These are phyloP conservation scores for Cranoglanis bouderius DNA, from an alignment of 2,113 vertebrate genomes.

Conservation along the genomic window DNA sequence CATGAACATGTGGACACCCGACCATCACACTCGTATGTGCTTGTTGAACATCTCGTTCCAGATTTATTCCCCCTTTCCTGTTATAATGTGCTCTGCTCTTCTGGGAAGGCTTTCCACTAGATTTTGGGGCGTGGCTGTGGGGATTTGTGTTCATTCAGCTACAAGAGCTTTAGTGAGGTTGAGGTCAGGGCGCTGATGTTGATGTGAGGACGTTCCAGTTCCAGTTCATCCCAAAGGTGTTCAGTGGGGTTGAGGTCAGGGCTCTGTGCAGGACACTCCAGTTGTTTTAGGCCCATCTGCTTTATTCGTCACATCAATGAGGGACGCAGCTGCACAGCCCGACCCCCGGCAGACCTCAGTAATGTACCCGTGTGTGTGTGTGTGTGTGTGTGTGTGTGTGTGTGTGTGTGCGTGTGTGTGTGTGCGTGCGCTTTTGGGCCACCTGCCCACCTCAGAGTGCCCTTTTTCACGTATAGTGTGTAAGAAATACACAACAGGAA, in stretches of 20 bases:
- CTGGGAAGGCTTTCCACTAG: background rate
- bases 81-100: background rate
- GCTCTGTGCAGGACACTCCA: no score
- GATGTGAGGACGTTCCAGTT: background rate
- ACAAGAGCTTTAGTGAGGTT: background rate
- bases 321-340: slow-evolving; percentile 41
- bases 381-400: background rate
- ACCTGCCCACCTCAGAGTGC: background rate
- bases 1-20: no score
- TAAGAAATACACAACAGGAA: slow-evolving; percentile 5
- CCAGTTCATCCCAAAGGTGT: no score
- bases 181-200: background rate
- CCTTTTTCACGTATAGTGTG: background rate
- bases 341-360: slow-evolving; percentile 43
- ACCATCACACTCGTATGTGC: background rate
- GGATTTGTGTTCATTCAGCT: background rate
- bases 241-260: no score
- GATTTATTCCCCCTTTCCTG: background rate
- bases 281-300: slow-evolving; percentile 47
- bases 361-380: slow-evolving; percentile 8
- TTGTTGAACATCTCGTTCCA: background rate
- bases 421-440: background rate
- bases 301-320: slow-evolving; percentile 50
- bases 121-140: background rate
- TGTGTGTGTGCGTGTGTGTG: slow-evolving; percentile 7